Conservation (phyloP, 2,888 invertebrate genomes). For the Epistrophella euchroma region DNA sequence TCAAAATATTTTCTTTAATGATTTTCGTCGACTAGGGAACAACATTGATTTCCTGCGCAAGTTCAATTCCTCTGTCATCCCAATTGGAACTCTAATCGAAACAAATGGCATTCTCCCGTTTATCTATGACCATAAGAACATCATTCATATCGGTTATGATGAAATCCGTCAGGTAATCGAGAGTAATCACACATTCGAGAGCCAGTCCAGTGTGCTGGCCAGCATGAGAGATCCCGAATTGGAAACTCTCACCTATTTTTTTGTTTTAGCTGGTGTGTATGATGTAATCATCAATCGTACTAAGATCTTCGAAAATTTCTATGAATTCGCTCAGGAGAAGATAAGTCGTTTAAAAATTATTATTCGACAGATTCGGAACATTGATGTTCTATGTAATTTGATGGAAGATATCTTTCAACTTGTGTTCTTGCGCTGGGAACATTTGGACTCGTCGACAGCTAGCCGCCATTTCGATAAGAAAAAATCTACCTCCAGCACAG, state of each 20-base stretch:
- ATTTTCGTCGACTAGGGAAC: conserved; percentile 79
- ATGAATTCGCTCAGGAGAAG: conserved; percentile 77
- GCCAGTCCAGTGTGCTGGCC: conserved; percentile 77
- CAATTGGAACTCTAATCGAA: conserved; percentile 44
- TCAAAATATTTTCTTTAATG: conserved; percentile 80
- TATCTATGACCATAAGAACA: conserved; percentile 67
- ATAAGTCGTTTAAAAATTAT: conserved; percentile 79
- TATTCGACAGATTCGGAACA: conserved; percentile 80
- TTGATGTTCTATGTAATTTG: conserved; percentile 79
- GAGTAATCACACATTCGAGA: conserved; percentile 79
- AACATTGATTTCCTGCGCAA: conserved; percentile 78
- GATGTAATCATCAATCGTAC: conserved; percentile 79
- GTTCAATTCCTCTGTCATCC: conserved; percentile 30
- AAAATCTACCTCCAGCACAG: conserved; percentile 57
- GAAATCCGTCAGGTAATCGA: conserved; percentile 79
- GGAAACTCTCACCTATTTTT: conserved; percentile 80
- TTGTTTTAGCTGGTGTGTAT: conserved; percentile 79
- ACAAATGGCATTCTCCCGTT: conserved; percentile 67
- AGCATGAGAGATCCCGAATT: conserved; percentile 79
- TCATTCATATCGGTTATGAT: conserved; percentile 77
- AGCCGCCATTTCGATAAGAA: conserved; percentile 31
- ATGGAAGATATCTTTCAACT: conserved; percentile 81
- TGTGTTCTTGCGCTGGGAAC: conserved; percentile 82
- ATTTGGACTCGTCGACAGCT: conserved; percentile 73
- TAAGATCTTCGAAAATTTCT: conserved; percentile 50